These are phyloP conservation scores for Sebastes iracundus DNA, from an alignment of 2,797 vertebrate genomes.

Conservation along the genomic window DNA sequence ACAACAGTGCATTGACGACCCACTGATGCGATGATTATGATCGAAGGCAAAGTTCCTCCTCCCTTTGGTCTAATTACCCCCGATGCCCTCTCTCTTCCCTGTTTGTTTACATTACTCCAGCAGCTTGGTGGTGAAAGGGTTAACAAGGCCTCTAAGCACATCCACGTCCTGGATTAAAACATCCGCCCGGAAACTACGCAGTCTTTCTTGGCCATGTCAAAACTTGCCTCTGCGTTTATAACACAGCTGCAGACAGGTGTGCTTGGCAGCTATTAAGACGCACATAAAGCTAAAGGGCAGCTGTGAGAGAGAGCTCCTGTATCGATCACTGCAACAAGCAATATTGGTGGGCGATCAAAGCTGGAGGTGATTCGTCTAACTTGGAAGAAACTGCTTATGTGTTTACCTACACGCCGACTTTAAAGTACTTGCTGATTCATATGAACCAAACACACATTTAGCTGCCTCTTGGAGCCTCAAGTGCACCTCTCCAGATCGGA, in stretches of 20 bases:
- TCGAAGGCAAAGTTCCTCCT: conserved; percentile 50
- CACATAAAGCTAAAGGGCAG: conserved; percentile 4
- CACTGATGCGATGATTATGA: conserved; percentile 17
- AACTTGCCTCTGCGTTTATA: conserved; percentile 15
- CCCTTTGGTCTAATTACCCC: conserved; percentile 82
- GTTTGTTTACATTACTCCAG: conserved; percentile 87
- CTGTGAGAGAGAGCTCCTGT: conserved; percentile 4
- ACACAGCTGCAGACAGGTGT: conserved; percentile 10
- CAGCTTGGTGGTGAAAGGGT: conserved; percentile 70
- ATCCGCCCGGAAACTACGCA: conserved; percentile 62
- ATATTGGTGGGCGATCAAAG: conserved; percentile 23
- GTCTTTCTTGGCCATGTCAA: conserved; percentile 55
- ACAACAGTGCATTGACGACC: conserved; percentile 12
- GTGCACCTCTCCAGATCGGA: conserved; percentile 73
- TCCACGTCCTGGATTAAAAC: conserved; percentile 80
- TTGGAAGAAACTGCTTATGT: not conserved
- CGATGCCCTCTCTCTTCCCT: conserved; percentile 76
- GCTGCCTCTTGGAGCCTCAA: conserved; percentile 62
- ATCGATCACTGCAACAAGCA: conserved; percentile 55
- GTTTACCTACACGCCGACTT: not conserved
- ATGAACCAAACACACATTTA: conserved; percentile 32
- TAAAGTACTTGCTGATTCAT: conserved; percentile 2
- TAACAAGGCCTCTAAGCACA: conserved; percentile 81
- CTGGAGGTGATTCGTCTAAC: conserved; percentile 28
- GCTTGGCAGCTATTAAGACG: not conserved